Percentiles rank a stretch among this genome's conserved stretches.
Conservation (phyloP, 2,888 invertebrate species). For the Drosophila antonietae region DNA sequence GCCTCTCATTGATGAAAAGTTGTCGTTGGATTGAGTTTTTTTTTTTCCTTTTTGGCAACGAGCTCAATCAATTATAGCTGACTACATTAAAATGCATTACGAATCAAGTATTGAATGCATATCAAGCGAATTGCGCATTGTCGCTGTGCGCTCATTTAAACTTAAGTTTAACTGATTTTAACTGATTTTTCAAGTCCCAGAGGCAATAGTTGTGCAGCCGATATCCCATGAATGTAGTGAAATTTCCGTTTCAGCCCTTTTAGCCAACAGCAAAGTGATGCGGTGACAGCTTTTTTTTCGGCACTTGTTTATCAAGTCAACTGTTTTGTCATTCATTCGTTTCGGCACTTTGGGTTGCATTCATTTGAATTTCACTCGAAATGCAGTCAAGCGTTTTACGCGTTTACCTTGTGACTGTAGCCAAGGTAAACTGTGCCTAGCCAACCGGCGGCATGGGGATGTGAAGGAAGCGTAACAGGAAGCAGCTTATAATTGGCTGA, state of each 20-base stretch:
- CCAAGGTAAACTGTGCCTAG: conserved; percentile 26
- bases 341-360: conserved; percentile 12
- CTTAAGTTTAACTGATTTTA: background rate
- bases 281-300: background rate
- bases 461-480: background rate
- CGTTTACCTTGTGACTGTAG: conserved; percentile 7
- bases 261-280: background rate
- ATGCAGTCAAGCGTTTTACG: conserved; percentile 32
- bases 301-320: conserved; percentile 19
- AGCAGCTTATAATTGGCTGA: conserved; percentile 25
- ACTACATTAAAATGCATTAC: conserved; percentile 6
- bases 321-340: conserved; percentile 16
- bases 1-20: background rate
- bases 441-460: conserved; percentile 3
- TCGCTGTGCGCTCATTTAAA: background rate
- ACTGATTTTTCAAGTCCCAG: background rate
- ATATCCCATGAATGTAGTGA: too few relatives aligned
- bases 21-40: too few relatives aligned
- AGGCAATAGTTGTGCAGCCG: background rate
- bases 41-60: background rate
- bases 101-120: background rate
- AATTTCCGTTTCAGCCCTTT: too few relatives aligned
- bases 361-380: conserved; percentile 24
- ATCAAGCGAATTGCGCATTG: background rate
- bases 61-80: conserved; percentile 4